Percentiles rank a stretch among this genome's conserved stretches.
phyloP scores from a whole-genome alignment of 2,888 invertebrate genomes.

The Charanyca ferruginea region DNA sequence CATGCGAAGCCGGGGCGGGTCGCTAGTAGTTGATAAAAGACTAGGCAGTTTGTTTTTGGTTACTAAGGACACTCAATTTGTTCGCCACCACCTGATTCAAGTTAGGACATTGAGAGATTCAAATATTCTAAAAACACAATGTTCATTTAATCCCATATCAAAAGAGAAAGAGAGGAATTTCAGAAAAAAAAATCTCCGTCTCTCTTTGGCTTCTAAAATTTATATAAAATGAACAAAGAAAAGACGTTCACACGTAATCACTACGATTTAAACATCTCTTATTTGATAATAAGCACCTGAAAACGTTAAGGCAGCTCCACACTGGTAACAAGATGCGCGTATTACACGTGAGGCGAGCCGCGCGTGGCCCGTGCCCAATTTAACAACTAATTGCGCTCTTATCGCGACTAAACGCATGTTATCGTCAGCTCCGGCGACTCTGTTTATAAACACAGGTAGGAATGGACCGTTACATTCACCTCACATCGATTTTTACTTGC shows the following conservation, averaged over 20 bases:
- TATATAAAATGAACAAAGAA: no score
- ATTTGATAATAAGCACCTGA: conserved; percentile 16
- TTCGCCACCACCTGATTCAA: no score
- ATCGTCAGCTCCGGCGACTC: conserved; percentile 52
- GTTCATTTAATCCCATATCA: no score
- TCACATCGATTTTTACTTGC: conserved; percentile 55
- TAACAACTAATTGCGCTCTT: conserved; percentile 67
- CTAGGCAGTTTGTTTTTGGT: no score
- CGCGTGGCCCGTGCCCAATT: conserved; percentile 61
- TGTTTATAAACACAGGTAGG: conserved; percentile 70
- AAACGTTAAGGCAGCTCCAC: conserved; percentile 57
- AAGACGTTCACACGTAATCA: background rate
- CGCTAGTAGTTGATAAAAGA: no score
- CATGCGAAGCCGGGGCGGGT: no score
- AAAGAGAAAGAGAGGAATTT: no score
- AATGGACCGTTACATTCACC: conserved; percentile 66
- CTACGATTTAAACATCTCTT: background rate
- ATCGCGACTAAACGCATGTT: conserved; percentile 65
- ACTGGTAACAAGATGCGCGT: conserved; percentile 48
- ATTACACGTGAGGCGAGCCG: conserved; percentile 52
- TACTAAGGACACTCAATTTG: no score
- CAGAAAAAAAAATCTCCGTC: no score
- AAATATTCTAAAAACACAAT: no score
- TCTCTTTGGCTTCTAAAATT: no score
- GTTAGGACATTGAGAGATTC: no score